Conservation (phyloP, 2,888 invertebrate genomes). For the Bombylius discolor region DNA sequence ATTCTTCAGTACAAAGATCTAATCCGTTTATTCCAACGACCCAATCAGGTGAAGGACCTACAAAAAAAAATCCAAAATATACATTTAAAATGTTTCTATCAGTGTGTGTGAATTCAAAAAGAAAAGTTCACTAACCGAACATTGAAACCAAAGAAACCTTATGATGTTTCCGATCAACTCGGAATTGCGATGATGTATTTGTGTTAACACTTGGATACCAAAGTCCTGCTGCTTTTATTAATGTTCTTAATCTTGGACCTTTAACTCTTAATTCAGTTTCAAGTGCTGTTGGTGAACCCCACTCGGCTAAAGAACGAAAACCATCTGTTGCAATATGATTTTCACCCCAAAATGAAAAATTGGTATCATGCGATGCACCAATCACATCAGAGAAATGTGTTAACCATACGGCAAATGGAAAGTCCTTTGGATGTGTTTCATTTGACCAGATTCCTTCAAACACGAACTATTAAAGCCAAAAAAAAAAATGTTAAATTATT, state of each 20-base stretch:
- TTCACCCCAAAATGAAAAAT: conserved; percentile 85
- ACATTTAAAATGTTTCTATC: too few species aligned
- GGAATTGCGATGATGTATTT: conserved; percentile 68
- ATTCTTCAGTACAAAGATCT: conserved; percentile 77
- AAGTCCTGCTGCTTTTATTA: conserved; percentile 79
- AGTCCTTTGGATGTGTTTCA: conserved; percentile 91
- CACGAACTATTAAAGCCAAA: conserved; percentile 43
- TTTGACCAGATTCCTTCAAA: conserved; percentile 94
- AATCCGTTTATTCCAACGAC: conserved; percentile 83
- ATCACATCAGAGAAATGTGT: conserved; percentile 96
- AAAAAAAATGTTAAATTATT: not conserved
- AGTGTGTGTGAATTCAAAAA: too few species aligned
- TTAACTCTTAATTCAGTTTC: conserved; percentile 81
- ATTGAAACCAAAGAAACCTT: conserved; percentile 77
- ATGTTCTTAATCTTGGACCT: conserved; percentile 61
- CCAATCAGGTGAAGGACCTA: conserved; percentile 96
- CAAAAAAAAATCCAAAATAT: not conserved
- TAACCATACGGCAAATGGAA: conserved; percentile 77
- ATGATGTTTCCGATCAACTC: conserved; percentile 73
- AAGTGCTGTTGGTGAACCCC: conserved; percentile 71
- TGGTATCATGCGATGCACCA: conserved; percentile 81
- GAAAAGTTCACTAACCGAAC: conserved; percentile 46
- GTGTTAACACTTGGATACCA: conserved; percentile 82
- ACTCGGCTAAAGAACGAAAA: conserved; percentile 56
- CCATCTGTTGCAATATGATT: conserved; percentile 79